These are phyloP conservation scores for Gavia stellata DNA, from an alignment of 2,113 vertebrate species.

Conservation along the genomic window DNA sequence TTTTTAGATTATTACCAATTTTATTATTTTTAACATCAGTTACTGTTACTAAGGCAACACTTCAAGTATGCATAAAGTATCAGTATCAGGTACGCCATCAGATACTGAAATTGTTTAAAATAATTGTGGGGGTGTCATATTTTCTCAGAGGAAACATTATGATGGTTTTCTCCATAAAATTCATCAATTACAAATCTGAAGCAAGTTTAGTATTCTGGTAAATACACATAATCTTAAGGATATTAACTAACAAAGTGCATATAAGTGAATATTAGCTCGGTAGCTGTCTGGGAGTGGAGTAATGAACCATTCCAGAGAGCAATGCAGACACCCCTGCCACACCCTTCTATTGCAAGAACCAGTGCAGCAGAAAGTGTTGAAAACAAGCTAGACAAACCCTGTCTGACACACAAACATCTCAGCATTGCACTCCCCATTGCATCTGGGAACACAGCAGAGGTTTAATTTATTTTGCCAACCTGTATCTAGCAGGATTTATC, in stretches of 20 bases:
- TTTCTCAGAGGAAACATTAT: not conserved
- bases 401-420: not conserved
- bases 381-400: not conserved
- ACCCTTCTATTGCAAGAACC: not conserved
- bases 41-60: not conserved
- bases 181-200: not conserved
- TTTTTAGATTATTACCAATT: not conserved
- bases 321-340: not conserved
- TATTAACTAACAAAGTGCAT: not conserved
- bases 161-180: not conserved
- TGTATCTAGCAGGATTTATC: not conserved
- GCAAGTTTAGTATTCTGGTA: not conserved
- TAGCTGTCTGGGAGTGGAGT: not conserved
- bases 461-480: not conserved
- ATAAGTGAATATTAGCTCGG: accelerated
- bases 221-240: not conserved
- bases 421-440: not conserved
- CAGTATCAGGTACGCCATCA: not conserved
- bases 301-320: not conserved
- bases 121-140: not conserved
- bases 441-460: not conserved
- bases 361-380: not conserved
- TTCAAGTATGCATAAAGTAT: not conserved
- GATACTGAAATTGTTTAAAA: not conserved
- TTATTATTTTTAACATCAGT: not conserved